Evolutionary conservation across 2,797 vertebrate species (phyloP).

Genomic region (Eospalax fontanierii): DNA sequence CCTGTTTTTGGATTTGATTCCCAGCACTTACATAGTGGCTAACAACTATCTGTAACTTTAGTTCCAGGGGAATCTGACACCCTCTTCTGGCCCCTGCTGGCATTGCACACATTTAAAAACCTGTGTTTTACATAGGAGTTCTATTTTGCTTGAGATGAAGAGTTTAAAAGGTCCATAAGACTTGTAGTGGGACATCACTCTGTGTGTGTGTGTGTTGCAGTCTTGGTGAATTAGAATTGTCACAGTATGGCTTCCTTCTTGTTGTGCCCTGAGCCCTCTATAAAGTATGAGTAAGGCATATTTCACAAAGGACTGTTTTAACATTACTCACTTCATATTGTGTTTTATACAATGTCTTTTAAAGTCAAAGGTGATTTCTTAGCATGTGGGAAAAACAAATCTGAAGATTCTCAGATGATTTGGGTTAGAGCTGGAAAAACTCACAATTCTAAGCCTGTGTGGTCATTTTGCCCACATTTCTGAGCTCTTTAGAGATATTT

Average conservation of each 20-base stretch:
- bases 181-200: background rate
- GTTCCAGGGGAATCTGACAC: no score
- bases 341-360: background rate
- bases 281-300: slow-evolving; percentile 44
- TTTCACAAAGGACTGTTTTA: slow-evolving; percentile 32
- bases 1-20: no score
- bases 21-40: no score
- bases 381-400: slow-evolving; percentile 18
- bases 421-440: slow-evolving; percentile 24
- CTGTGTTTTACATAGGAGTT: slow-evolving; percentile 1
- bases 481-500: slow-evolving; percentile 56
- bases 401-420: background rate
- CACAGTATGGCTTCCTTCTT: background rate
- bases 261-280: background rate
- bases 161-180: background rate
- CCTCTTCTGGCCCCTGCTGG: no score
- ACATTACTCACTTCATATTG: slow-evolving; percentile 6
- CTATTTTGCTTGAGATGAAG: slow-evolving; percentile 16
- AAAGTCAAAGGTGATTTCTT: slow-evolving; percentile 62
- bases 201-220: background rate
- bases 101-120: no score
- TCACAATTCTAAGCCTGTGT: background rate
- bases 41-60: no score
- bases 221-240: slow-evolving; percentile 26
- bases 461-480: slow-evolving; percentile 32